Conservation (phyloP, 2,797 vertebrate species). For the Mus spretus region DNA sequence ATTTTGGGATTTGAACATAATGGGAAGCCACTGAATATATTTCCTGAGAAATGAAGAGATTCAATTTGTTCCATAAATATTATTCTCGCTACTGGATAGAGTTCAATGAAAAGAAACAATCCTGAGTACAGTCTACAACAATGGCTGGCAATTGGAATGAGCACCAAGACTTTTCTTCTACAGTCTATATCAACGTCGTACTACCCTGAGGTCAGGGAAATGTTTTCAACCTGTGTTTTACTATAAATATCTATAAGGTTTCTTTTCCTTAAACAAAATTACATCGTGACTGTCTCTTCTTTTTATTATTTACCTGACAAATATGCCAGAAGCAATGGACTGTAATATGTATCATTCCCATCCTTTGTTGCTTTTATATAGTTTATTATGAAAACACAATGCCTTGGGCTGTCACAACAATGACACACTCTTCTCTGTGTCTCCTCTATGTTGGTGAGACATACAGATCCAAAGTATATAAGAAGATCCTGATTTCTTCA, state of each 20-base stretch:
- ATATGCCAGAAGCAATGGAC: not conserved
- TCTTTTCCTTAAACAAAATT: slow-evolving; percentile 31
- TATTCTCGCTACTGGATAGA: not conserved
- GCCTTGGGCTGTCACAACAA: not conserved
- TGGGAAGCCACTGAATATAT: not conserved
- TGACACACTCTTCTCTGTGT: not conserved
- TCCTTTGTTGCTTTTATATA: not conserved
- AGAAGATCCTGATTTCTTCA: not conserved
- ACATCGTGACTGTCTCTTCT: not conserved
- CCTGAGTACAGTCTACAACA: not conserved
- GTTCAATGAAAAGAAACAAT: not conserved
- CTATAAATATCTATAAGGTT: not conserved
- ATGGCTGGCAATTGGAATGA: slow-evolving; percentile 27
- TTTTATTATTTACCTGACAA: slow-evolving; percentile 34
- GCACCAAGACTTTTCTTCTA: not conserved
- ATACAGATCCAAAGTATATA: not conserved
- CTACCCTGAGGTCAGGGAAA: not conserved
- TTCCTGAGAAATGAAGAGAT: not conserved
- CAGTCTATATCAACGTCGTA: not conserved
- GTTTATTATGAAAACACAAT: slow-evolving; percentile 20
- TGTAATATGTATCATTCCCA: not conserved
- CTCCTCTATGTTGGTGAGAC: not conserved
- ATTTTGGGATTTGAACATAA: slow-evolving; percentile 27
- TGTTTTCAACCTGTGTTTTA: not conserved
- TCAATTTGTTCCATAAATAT: slow-evolving; percentile 31